Conservation (phyloP, 2,113 vertebrate genomes). For the Syngnathoides biaculeatus region DNA sequence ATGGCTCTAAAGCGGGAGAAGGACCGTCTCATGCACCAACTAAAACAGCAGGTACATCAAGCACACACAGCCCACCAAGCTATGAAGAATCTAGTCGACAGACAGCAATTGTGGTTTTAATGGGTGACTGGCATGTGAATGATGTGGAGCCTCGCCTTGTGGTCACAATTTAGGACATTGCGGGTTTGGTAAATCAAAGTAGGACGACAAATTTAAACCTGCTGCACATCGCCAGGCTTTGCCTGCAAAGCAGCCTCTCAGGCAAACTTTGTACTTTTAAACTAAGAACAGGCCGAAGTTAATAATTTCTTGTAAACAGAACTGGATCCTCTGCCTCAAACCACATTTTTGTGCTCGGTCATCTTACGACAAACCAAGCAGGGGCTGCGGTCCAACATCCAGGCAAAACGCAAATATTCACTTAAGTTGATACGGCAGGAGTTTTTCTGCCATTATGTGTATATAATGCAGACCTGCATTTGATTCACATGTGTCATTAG, state of each 20-base stretch:
- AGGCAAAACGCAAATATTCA: not conserved
- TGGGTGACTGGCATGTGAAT: slow-evolving; percentile 28
- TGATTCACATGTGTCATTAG: slow-evolving; percentile 34
- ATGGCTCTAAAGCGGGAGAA: slow-evolving; percentile 92
- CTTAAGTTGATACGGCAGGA: not conserved
- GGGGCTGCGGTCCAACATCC: slow-evolving; percentile 37
- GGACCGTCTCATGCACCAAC: slow-evolving; percentile 90
- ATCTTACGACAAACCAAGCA: slow-evolving; percentile 25
- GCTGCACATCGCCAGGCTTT: slow-evolving; percentile 26
- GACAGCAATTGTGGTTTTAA: slow-evolving; percentile 9
- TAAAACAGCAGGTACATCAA: slow-evolving; percentile 90
- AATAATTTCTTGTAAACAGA: slow-evolving; percentile 50
- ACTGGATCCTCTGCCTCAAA: slow-evolving; percentile 33
- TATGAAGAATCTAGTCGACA: slow-evolving; percentile 23
- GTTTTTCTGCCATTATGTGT: slow-evolving; percentile 32
- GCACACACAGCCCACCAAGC: slow-evolving; percentile 15
- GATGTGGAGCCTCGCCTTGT: slow-evolving; percentile 36
- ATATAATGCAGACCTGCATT: slow-evolving; percentile 21
- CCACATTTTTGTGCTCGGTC: slow-evolving; percentile 34
- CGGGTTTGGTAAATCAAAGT: slow-evolving; percentile 34
- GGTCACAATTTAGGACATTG: slow-evolving; percentile 32
- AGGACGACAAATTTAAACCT: slow-evolving; percentile 47
- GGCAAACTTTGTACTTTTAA: slow-evolving; percentile 49
- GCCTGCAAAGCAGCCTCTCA: slow-evolving; percentile 31
- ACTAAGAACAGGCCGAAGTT: slow-evolving; percentile 53